These are phyloP conservation scores for Carapus acus DNA, from an alignment of 2,797 vertebrate species.

Conservation along the genomic window DNA sequence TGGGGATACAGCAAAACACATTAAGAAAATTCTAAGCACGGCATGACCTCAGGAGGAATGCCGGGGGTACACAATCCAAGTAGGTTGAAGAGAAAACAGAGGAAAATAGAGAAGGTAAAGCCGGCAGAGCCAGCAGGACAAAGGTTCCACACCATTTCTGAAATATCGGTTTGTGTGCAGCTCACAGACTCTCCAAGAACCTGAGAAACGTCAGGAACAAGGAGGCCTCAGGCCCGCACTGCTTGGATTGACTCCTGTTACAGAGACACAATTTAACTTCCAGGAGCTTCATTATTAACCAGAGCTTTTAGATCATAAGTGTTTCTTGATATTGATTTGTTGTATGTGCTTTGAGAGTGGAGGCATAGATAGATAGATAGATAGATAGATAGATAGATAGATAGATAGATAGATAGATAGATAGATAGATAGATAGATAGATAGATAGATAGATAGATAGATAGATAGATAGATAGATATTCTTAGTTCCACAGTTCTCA, in stretches of 20 bases:
- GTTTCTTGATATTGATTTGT: slow-evolving; percentile 11
- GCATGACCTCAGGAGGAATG: slow-evolving; percentile 31
- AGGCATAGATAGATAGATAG: slow-evolving; percentile 2
- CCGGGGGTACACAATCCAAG: slow-evolving; percentile 13
- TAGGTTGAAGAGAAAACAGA: not conserved
- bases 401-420: not conserved
- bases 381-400: not conserved
- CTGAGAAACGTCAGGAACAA: not conserved
- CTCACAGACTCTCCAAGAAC: slow-evolving; percentile 31
- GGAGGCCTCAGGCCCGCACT: no score
- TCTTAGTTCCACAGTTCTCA: slow-evolving; percentile 22
- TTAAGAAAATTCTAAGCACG: slow-evolving; percentile 52
- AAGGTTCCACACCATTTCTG: not conserved
- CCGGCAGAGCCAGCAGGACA: slow-evolving; percentile 14
- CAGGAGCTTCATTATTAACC: no score
- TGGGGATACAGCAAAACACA: not conserved
- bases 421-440: slow-evolving; percentile 9
- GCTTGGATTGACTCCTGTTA: no score
- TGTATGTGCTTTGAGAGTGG: slow-evolving; percentile 31
- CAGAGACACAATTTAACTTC: no score
- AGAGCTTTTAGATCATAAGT: slow-evolving; percentile 6
- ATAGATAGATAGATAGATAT: not conserved
- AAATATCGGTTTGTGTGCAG: slow-evolving; percentile 47
- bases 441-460: slow-evolving; percentile 1
- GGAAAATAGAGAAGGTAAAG: not conserved